phyloP scores from a whole-genome alignment of 35 echinoderm and acorn worm genomes.

The Eucidaris tribuloides region DNA sequence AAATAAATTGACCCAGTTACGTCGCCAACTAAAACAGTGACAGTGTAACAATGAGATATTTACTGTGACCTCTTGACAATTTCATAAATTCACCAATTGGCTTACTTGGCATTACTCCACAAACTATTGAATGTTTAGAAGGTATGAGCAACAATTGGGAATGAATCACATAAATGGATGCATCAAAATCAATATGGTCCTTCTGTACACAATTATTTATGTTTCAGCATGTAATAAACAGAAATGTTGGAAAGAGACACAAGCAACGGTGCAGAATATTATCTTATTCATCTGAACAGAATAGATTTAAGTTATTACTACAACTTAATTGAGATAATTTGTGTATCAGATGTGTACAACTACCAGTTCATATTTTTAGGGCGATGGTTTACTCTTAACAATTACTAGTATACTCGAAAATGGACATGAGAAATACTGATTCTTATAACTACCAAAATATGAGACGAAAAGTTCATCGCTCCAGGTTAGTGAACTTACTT shows the following conservation, averaged over 20 bases:
- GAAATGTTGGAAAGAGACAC: background rate
- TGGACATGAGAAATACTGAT: background rate
- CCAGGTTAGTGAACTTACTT: constrained; percentile 32
- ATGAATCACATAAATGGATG: background rate
- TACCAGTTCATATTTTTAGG: background rate
- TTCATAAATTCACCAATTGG: background rate
- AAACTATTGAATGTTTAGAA: background rate
- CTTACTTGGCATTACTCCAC: background rate
- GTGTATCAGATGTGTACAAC: background rate
- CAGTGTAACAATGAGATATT: background rate
- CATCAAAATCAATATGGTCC: too few species aligned
- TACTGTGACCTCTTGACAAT: background rate
- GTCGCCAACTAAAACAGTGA: background rate
- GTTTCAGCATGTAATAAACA: background rate
- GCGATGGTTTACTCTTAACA: background rate
- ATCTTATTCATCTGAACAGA: background rate
- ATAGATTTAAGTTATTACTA: background rate
- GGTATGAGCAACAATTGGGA: background rate
- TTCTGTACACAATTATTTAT: too few species aligned
- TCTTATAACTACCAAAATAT: background rate
- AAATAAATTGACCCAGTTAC: background rate
- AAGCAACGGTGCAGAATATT: background rate
- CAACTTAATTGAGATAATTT: background rate
- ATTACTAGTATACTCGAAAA: background rate
- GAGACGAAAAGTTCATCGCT: background rate